Conservation (phyloP, 2,797 vertebrate species). For the Selene dorsalis region DNA sequence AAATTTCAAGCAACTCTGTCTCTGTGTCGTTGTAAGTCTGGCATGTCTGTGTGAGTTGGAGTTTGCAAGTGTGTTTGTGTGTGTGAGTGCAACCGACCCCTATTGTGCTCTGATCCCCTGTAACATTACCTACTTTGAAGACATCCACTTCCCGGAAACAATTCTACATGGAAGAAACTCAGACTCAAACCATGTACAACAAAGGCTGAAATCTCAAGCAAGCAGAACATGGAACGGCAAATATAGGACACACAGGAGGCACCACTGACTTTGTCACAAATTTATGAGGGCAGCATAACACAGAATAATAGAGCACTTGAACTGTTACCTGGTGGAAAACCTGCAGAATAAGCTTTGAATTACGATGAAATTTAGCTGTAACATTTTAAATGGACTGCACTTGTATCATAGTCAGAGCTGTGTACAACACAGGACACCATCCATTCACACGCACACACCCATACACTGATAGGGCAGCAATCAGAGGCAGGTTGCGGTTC, state of each 20-base stretch:
- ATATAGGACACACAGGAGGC: background rate
- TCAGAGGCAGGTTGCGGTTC: background rate
- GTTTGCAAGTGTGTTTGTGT: background rate
- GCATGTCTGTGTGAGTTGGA: background rate
- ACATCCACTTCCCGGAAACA: conserved; percentile 7
- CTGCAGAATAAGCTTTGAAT: conserved; percentile 1
- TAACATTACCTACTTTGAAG: background rate
- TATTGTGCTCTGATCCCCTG: background rate
- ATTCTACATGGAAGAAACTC: background rate
- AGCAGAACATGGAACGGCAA: background rate
- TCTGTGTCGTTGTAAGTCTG: conserved; percentile 6
- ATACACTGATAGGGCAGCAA: background rate
- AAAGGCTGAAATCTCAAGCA: background rate
- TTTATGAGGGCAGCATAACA: background rate
- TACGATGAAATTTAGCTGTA: background rate
- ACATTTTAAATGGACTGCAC: background rate
- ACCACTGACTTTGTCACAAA: background rate
- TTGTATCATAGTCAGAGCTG: background rate
- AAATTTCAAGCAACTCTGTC: conserved; percentile 16
- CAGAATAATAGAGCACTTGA: background rate
- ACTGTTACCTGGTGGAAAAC: background rate
- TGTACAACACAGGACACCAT: background rate
- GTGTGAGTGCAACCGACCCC: background rate
- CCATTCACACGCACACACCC: background rate
- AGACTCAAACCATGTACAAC: background rate